Conservation (phyloP, 2,888 invertebrate species). For the Cabera pusaria region DNA sequence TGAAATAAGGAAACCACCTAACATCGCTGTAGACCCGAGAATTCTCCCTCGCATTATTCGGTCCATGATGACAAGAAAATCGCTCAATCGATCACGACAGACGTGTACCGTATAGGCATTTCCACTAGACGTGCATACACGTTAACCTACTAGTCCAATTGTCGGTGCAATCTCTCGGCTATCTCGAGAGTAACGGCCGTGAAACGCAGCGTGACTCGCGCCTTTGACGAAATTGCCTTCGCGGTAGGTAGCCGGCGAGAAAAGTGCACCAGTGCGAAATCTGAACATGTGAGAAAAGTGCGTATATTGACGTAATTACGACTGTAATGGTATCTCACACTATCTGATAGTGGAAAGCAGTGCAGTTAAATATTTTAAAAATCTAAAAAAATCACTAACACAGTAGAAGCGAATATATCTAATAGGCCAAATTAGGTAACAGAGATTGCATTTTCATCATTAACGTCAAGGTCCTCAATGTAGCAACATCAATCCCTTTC, state of each 20-base stretch:
- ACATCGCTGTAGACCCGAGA: too few relatives aligned
- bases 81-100: constrained; percentile 29
- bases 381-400: constrained; percentile 11
- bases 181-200: constrained; percentile 33
- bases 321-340: constrained; percentile 21
- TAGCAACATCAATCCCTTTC: too few relatives aligned
- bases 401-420: too few relatives aligned
- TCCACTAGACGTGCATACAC: constrained; percentile 20
- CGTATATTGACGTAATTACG: constrained; percentile 8
- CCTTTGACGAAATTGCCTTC: constrained; percentile 40
- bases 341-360: constrained; percentile 26
- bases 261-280: constrained; percentile 22
- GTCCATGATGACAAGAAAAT: constrained; percentile 29
- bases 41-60: too few relatives aligned
- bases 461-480: too few relatives aligned
- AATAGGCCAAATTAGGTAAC: too few relatives aligned
- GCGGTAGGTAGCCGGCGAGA: constrained; percentile 26
- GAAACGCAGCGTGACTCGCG: constrained; percentile 40
- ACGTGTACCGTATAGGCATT: constrained; percentile 25
- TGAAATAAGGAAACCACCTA: too few relatives aligned
- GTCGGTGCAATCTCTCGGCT: constrained; percentile 29
- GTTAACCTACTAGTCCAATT: constrained; percentile 38
- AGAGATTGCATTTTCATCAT: too few relatives aligned
- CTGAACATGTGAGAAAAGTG: constrained; percentile 24
- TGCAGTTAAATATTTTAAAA: too few relatives aligned